Evolutionary conservation across 2,113 vertebrate genomes (phyloP).

Genomic region (Gallinago undulata): DNA sequence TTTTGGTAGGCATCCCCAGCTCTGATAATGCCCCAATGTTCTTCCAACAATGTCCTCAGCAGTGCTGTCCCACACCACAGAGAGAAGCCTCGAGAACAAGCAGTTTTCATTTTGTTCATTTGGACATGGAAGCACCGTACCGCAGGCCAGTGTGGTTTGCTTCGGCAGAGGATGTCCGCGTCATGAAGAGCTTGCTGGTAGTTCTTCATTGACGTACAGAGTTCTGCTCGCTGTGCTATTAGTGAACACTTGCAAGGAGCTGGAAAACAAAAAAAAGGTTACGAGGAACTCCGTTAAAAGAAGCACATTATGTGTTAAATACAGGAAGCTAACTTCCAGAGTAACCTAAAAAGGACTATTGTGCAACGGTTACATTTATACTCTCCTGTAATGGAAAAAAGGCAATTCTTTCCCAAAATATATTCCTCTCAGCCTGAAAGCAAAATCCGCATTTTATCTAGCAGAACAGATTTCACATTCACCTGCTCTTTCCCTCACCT

Average conservation of each 20-base stretch:
- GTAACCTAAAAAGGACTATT: neutral
- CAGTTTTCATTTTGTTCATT: neutral
- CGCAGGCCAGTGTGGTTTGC: slow-evolving; percentile 82
- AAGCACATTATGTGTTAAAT: neutral
- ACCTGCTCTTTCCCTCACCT: neutral
- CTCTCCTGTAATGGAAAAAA: neutral
- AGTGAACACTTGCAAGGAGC: slow-evolving; percentile 80
- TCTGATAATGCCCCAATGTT: fast-evolving
- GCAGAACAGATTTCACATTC: neutral
- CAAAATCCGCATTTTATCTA: neutral
- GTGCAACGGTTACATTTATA: neutral
- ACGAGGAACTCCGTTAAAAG: neutral
- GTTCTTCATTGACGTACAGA: slow-evolving; percentile 82
- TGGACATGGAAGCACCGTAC: slow-evolving; percentile 51
- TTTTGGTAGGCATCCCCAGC: neutral
- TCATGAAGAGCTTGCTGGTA: slow-evolving; percentile 84
- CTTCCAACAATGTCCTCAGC: neutral
- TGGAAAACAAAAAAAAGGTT: slow-evolving; percentile 62
- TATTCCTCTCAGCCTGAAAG: neutral
- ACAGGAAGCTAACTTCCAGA: neutral
- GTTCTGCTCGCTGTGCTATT: slow-evolving; percentile 80
- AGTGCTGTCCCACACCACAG: neutral
- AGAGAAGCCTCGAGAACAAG: neutral
- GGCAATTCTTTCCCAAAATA: neutral
- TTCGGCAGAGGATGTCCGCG: slow-evolving; percentile 74